phyloP scores from a whole-genome alignment of 2,797 vertebrate genomes.

The Sebastes melanostomus region DNA sequence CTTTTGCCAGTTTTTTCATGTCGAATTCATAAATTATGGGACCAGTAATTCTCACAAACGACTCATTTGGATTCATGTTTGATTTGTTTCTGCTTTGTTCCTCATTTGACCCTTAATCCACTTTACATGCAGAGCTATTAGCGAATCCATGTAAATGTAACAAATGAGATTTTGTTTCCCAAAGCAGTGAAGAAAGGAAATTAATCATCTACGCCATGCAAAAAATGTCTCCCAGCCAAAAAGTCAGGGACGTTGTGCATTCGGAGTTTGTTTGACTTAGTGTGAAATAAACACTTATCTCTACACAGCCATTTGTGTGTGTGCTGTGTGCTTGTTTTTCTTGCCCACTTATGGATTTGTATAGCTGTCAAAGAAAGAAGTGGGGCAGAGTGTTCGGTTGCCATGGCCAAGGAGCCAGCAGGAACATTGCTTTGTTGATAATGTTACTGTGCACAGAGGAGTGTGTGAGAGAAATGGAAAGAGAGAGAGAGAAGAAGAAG shows the following conservation, averaged over 20 bases:
- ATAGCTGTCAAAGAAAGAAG: neutral
- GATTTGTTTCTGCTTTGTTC: conserved; percentile 58
- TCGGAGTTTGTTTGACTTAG: neutral
- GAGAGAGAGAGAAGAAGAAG: neutral
- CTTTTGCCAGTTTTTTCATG: conserved; percentile 42
- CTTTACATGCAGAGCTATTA: conserved; percentile 35
- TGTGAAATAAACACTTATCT: conserved; percentile 17
- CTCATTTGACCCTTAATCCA: conserved; percentile 57
- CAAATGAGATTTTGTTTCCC: conserved; percentile 44
- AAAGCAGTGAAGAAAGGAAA: conserved; percentile 23
- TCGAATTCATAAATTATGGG: conserved; percentile 59
- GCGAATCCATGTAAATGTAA: conserved; percentile 26
- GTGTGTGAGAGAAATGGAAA: neutral
- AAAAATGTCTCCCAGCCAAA: conserved; percentile 18
- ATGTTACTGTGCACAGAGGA: neutral
- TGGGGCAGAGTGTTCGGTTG: conserved; percentile 10
- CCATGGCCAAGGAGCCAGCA: conserved; percentile 4
- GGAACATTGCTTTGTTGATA: conserved; percentile 33
- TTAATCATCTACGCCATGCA: conserved; percentile 35
- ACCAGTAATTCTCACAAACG: conserved; percentile 50
- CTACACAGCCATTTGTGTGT: neutral
- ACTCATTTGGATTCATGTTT: conserved; percentile 65
- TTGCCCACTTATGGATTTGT: conserved; percentile 21
- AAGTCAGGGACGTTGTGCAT: neutral
- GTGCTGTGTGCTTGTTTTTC: neutral